These are phyloP conservation scores for Drosophila oshimai DNA, from an alignment of 1,140 invertebrate genomes.

Conservation along the genomic window DNA sequence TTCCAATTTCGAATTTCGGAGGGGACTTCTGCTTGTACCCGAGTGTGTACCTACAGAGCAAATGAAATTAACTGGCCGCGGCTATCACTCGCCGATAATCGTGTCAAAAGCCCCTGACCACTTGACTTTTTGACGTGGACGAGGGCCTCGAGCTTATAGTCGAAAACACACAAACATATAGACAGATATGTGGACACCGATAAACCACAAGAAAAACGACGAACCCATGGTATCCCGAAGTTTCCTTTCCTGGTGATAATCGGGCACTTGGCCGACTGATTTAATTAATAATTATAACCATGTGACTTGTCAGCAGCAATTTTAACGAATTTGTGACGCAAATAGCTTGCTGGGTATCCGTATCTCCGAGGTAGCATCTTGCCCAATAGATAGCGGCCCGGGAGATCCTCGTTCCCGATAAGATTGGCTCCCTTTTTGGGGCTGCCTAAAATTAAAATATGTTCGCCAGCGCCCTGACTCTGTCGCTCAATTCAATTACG, in stretches of 20 bases:
- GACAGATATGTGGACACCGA: conserved; percentile 21
- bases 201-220: not conserved
- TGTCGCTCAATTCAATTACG: conserved; percentile 72
- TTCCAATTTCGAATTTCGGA: conserved; percentile 40
- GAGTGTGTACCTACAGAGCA: conserved; percentile 46
- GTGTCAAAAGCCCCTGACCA: conserved; percentile 53
- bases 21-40: conserved; percentile 24
- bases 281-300: conserved; percentile 78
- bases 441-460: conserved; percentile 68
- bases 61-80: conserved; percentile 65
- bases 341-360: conserved; percentile 10
- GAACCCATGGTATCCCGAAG: not conserved
- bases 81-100: conserved; percentile 62
- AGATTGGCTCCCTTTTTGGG: conserved; percentile 12
- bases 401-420: conserved; percentile 37
- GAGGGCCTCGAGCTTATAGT: conserved; percentile 12
- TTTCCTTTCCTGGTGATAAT: conserved; percentile 12
- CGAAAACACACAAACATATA: conserved; percentile 7
- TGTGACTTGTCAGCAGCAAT: conserved; percentile 65
- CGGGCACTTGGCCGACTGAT: conserved; percentile 41
- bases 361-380: conserved; percentile 60
- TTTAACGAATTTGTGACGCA: conserved; percentile 53
- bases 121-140: conserved; percentile 33
- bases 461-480: conserved; percentile 22
- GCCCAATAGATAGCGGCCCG: conserved; percentile 26